Percentiles rank a stretch among this genome's conserved stretches.
phyloP scores from a whole-genome alignment of 2,797 vertebrate species.

The Sciaenops ocellatus region DNA sequence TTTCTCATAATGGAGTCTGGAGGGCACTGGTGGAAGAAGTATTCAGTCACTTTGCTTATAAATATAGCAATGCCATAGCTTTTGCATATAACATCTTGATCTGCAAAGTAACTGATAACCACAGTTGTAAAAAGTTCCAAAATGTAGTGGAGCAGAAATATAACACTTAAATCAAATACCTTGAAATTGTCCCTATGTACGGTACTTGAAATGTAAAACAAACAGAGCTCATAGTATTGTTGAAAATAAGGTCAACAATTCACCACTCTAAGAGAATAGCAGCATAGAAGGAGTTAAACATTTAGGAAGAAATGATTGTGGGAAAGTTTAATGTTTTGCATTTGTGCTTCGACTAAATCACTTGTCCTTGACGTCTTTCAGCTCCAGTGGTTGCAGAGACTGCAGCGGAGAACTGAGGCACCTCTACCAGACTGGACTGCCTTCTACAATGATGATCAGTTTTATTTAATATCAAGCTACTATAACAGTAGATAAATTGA shows the following conservation, averaged over 20 bases:
- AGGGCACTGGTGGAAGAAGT: neutral
- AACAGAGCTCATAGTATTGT: neutral
- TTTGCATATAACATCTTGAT: neutral
- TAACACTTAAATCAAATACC: neutral
- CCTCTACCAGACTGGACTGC: conserved; percentile 21
- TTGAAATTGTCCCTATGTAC: neutral
- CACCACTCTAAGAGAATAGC: neutral
- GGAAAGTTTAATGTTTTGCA: conserved; percentile 10
- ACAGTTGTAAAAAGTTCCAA: neutral
- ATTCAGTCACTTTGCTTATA: neutral
- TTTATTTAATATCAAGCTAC: conserved; percentile 59
- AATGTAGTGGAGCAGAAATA: neutral
- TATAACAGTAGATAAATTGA: conserved; percentile 21
- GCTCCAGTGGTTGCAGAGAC: conserved; percentile 71
- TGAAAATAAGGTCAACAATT: neutral
- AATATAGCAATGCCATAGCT: neutral
- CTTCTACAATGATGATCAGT: conserved; percentile 43
- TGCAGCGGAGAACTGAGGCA: conserved; percentile 77
- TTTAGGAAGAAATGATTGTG: neutral
- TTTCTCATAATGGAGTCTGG: neutral
- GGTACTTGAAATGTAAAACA: neutral
- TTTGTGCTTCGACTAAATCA: neutral
- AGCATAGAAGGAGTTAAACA: neutral
- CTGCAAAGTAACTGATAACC: neutral
- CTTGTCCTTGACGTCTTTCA: conserved; percentile 40